Percentiles rank a stretch among this genome's conserved stretches.
Conservation (phyloP, 2,113 vertebrate species). For the Columba janthina region DNA sequence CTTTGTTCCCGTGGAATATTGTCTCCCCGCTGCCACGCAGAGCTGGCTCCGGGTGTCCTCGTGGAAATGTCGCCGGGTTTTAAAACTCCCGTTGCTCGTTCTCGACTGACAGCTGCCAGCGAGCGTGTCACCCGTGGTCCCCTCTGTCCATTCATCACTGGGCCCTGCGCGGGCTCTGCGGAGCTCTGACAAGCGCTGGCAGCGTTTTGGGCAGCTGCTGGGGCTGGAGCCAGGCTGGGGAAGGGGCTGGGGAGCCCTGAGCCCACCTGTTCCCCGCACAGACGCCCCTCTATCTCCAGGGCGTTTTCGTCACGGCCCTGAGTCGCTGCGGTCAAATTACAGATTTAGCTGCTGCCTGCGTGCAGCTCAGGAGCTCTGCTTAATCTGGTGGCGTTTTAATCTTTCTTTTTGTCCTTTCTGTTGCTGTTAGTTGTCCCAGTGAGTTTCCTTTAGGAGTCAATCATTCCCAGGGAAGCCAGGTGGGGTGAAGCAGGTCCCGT, state of each 20-base stretch:
- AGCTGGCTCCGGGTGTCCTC: not conserved
- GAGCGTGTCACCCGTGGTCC: not conserved
- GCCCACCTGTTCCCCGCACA: constrained; percentile 24
- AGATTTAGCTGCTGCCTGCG: not conserved
- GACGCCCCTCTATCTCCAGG: constrained; percentile 11
- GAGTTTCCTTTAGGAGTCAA: not conserved
- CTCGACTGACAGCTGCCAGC: constrained; percentile 18
- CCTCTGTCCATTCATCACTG: not conserved
- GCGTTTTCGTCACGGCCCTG: not conserved
- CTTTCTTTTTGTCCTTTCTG: constrained; percentile 42
- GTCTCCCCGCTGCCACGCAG: not conserved
- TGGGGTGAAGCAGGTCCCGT: not conserved
- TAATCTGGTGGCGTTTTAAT: constrained; percentile 55
- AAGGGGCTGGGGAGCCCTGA: not conserved
- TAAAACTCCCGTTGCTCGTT: not conserved
- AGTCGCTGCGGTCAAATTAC: not conserved
- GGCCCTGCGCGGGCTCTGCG: not conserved
- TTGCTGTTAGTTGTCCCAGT: not conserved
- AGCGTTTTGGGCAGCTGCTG: constrained; percentile 42
- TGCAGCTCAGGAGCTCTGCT: constrained; percentile 27
- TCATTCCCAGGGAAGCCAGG: not conserved
- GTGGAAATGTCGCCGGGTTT: rapidly evolving
- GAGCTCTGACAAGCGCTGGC: constrained; percentile 23
- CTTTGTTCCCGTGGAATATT: not conserved
- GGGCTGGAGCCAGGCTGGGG: not conserved